phyloP scores from a whole-genome alignment of 2,113 vertebrate species.

The Tauraco erythrolophus region DNA sequence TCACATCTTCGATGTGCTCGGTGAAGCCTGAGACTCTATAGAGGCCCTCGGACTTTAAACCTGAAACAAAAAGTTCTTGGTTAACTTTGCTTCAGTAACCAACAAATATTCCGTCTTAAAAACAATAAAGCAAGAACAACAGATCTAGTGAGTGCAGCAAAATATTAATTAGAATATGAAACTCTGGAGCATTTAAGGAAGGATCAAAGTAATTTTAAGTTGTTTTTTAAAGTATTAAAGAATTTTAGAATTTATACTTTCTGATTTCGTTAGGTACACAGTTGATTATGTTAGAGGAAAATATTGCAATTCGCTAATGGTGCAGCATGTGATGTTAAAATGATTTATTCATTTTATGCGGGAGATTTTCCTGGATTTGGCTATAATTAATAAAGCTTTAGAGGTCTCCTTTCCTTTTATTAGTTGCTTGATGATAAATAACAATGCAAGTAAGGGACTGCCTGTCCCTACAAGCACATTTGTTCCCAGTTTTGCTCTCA shows the following conservation, averaged over 20 bases:
- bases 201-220: neutral
- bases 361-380: constrained; percentile 39
- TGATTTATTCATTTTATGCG: neutral
- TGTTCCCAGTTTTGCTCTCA: neutral
- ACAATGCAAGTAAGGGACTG: neutral
- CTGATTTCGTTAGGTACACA: neutral
- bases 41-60: constrained; percentile 93
- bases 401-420: neutral
- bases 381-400: constrained; percentile 46
- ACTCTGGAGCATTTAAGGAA: neutral
- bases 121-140: neutral
- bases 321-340: neutral
- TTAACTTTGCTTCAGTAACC: constrained; percentile 24
- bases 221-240: neutral
- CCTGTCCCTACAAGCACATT: neutral
- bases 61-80: constrained; percentile 70
- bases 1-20: constrained; percentile 95
- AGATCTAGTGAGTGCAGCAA: neutral
- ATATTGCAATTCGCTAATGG: neutral
- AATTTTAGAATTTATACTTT: neutral
- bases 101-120: neutral
- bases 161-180: neutral
- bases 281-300: neutral
- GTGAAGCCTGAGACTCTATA: constrained; percentile 97
- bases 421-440: neutral